These are phyloP conservation scores for Rhopalosiphum maidis DNA, from an alignment of 1,140 invertebrate species.

Conservation along the genomic window DNA sequence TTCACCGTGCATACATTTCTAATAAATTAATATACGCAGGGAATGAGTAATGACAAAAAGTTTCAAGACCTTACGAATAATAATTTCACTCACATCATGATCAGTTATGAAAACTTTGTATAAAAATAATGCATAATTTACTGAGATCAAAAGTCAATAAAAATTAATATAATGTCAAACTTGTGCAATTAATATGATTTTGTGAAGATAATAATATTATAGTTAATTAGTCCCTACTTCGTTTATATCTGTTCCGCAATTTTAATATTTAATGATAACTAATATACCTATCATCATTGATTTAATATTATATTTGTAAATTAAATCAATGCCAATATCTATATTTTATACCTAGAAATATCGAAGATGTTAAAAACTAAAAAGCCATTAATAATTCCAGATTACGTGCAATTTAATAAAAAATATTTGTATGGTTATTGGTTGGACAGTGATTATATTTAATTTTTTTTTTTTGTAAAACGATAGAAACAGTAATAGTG, in stretches of 20 bases:
- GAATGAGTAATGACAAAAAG: background rate
- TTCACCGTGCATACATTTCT: background rate
- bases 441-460: background rate
- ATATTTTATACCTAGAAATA: background rate
- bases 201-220: background rate
- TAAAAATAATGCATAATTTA: background rate
- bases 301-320: no score
- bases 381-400: background rate
- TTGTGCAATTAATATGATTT: background rate
- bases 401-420: background rate
- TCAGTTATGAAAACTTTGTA: background rate
- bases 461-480: background rate
- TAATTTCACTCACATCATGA: background rate
- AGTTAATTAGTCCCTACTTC: background rate
- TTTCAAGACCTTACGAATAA: background rate
- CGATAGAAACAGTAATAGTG: background rate
- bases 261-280: background rate
- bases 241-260: background rate
- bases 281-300: background rate
- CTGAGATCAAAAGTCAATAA: background rate
- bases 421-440: background rate
- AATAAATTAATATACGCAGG: background rate
- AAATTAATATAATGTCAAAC: background rate
- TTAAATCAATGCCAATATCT: no score
- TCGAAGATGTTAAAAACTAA: background rate